A percentile compares a stretch with the other conserved stretches of the same genome.
These are phyloP conservation scores for Hirundichthys speculiger DNA, from an alignment of 2,113 vertebrate genomes.

Conservation along the genomic window DNA sequence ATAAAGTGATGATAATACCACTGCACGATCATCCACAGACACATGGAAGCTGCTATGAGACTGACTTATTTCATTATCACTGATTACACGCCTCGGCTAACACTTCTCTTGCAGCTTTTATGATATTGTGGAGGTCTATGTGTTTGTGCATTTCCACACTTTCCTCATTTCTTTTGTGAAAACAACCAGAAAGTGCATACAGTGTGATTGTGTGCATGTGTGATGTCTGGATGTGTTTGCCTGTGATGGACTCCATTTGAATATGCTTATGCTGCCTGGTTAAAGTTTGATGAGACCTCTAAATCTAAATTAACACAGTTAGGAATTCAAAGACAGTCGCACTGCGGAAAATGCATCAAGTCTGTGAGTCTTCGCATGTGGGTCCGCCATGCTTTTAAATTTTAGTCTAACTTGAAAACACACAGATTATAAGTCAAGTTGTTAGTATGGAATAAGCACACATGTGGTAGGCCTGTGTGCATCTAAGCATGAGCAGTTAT, in stretches of 20 bases:
- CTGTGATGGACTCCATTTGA: constrained; percentile 72
- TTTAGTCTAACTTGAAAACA: constrained; percentile 6
- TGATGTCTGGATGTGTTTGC: constrained; percentile 7
- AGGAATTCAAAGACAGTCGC: constrained; percentile 62
- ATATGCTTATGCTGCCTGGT: constrained; percentile 70
- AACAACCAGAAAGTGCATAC: neutral
- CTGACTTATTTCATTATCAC: constrained; percentile 7
- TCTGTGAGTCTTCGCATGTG: constrained; percentile 13
- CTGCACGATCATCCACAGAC: constrained; percentile 1
- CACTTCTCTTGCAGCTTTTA: constrained; percentile 1
- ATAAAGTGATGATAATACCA: too few species aligned
- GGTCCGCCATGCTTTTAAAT: constrained; percentile 29
- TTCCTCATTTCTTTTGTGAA: neutral
- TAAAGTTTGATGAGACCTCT: constrained; percentile 78
- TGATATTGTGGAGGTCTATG: neutral
- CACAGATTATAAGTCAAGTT: constrained; percentile 6
- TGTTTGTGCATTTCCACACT: neutral
- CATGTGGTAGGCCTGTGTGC: neutral
- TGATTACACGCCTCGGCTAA: constrained; percentile 4
- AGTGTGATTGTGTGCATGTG: neutral
- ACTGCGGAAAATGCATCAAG: constrained; percentile 65
- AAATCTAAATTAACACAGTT: constrained; percentile 71
- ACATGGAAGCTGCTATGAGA: neutral
- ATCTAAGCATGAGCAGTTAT: neutral
- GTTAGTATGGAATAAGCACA: constrained; percentile 5